phyloP scores from a whole-genome alignment of 2,797 vertebrate species.

The Anabacerthia variegaticeps region DNA sequence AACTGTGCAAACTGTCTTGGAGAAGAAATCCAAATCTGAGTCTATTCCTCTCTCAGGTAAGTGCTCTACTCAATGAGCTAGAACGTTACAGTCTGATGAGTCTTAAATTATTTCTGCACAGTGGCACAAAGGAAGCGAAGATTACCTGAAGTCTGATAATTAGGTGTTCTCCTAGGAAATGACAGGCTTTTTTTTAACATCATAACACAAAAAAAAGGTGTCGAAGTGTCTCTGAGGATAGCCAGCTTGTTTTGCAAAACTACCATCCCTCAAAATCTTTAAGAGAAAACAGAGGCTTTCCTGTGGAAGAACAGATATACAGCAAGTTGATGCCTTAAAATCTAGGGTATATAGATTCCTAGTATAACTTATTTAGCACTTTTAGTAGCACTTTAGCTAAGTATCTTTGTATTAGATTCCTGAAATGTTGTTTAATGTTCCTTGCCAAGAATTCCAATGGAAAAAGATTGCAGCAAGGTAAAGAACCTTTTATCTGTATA shows the following conservation, averaged over 20 bases:
- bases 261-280: not conserved
- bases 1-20: not conserved
- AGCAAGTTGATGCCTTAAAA: not conserved
- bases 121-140: not conserved
- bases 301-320: not conserved
- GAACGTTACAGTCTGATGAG: not conserved
- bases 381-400: too few species aligned
- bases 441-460: too few species aligned
- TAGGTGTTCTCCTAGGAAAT: not conserved
- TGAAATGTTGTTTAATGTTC: too few species aligned
- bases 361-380: too few species aligned
- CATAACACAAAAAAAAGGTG: not conserved
- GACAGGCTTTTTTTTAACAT: not conserved
- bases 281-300: not conserved
- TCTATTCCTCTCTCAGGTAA: not conserved
- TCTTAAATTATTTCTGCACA: constrained; percentile 20
- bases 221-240: not conserved
- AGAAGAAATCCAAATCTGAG: not conserved
- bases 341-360: too few species aligned
- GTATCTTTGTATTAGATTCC: too few species aligned
- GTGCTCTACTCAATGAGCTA: not conserved
- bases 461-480: too few species aligned
- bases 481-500: too few species aligned
- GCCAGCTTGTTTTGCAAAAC: not conserved
- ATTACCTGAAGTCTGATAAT: not conserved